A percentile compares a stretch with the other conserved stretches of the same genome.
Conservation (phyloP, 2,797 vertebrate species). For the Orientallactaga sibirica region DNA sequence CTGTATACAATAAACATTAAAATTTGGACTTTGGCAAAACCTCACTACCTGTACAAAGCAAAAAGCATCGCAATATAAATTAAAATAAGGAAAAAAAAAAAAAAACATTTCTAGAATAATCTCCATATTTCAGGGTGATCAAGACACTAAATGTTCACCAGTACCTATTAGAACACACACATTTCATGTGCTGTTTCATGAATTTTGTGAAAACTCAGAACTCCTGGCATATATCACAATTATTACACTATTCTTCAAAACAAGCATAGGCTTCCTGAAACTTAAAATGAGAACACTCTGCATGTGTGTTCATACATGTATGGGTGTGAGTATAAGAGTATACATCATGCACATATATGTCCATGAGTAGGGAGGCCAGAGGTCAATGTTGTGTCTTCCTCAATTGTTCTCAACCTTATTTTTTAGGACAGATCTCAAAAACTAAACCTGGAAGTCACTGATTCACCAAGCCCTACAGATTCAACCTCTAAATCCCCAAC, state of each 20-base stretch:
- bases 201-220: background rate
- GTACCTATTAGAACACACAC: background rate
- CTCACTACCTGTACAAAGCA: conserved; percentile 10
- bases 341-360: no score
- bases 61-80: conserved; percentile 20
- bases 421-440: no score
- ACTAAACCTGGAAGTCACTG: no score
- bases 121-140: conserved; percentile 35
- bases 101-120: conserved; percentile 13
- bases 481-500: no score
- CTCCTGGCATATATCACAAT: background rate
- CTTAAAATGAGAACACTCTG: conserved; percentile 26
- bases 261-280: conserved; percentile 16
- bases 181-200: conserved; percentile 12
- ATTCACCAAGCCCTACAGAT: no score
- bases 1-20: conserved; percentile 15
- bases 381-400: no score
- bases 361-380: no score
- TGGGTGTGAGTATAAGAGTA: no score
- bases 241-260: background rate
- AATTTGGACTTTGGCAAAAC: conserved; percentile 25
- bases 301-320: no score
- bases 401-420: no score
- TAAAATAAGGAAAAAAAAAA: conserved; percentile 22
- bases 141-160: background rate